Percentiles rank a stretch among this genome's conserved stretches.
These are phyloP conservation scores for Ictalurus furcatus DNA, from an alignment of 2,113 vertebrate species.

Conservation along the genomic window DNA sequence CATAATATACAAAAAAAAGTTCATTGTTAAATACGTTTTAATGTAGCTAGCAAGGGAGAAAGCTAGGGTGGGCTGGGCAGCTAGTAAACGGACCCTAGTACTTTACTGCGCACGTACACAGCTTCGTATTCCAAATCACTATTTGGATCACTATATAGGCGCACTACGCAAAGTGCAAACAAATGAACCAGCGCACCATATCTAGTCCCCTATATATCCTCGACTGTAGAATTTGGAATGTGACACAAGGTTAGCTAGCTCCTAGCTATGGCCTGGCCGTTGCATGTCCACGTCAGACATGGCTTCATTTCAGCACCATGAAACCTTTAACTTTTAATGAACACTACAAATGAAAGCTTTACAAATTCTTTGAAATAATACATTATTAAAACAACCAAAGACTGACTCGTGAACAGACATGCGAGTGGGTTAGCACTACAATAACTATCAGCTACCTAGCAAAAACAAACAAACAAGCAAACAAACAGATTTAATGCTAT, in stretches of 20 bases:
- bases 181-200: neutral
- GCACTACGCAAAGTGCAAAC: neutral
- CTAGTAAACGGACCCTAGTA: neutral
- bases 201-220: neutral
- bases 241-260: neutral
- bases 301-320: neutral
- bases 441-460: neutral
- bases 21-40: neutral
- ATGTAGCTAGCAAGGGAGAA: neutral
- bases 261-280: neutral
- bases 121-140: neutral
- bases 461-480: neutral
- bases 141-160: neutral
- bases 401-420: neutral
- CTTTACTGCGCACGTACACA: neutral
- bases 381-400: neutral
- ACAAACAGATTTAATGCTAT: neutral
- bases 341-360: neutral
- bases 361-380: neutral
- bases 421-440: neutral
- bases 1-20: neutral
- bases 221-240: neutral
- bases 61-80: neutral
- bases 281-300: slow-evolving; percentile 17
- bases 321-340: slow-evolving; percentile 9